Percentiles rank a stretch among this genome's conserved stretches.
phyloP scores from a whole-genome alignment of 1,140 invertebrate species.

The Pentalonia nigronervosa region DNA sequence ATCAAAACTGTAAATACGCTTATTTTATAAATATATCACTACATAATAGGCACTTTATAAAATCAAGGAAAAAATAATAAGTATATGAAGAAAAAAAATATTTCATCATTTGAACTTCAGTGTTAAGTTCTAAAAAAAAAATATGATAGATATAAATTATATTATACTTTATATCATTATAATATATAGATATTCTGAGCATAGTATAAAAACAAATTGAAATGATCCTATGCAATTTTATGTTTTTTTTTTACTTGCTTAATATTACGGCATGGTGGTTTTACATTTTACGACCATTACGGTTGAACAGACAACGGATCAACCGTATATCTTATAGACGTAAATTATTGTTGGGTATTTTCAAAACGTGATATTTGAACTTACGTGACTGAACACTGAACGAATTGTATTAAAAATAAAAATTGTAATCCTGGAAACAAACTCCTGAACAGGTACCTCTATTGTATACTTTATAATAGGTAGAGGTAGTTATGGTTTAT shows the following conservation, averaged over 20 bases:
- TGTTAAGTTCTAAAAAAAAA: not conserved
- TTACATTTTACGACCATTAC: not conserved
- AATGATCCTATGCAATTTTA: not conserved
- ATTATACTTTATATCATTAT: not conserved
- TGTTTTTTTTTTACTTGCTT: not conserved
- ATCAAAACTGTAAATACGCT: not conserved
- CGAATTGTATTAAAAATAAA: conserved; percentile 32
- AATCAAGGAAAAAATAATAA: not conserved
- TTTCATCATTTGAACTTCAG: not conserved
- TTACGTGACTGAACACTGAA: conserved; percentile 52
- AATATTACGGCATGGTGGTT: not conserved
- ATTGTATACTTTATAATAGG: not conserved
- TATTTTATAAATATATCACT: not conserved
- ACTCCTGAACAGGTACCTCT: conserved; percentile 44
- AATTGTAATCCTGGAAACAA: conserved; percentile 52
- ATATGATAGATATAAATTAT: not conserved
- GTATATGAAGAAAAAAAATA: not conserved
- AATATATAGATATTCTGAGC: not conserved
- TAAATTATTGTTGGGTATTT: conserved; percentile 22
- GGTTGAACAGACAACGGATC: not conserved
- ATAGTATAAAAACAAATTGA: conserved; percentile 6
- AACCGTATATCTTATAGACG: conserved; percentile 20
- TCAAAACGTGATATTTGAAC: conserved; percentile 55
- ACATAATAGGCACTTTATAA: not conserved
- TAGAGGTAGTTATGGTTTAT: conserved; percentile 16